Evolutionary conservation across 2,113 vertebrate genomes (phyloP), one percentile per base, ranked within the genome.

Genomic region (Lota lota): DNA sequence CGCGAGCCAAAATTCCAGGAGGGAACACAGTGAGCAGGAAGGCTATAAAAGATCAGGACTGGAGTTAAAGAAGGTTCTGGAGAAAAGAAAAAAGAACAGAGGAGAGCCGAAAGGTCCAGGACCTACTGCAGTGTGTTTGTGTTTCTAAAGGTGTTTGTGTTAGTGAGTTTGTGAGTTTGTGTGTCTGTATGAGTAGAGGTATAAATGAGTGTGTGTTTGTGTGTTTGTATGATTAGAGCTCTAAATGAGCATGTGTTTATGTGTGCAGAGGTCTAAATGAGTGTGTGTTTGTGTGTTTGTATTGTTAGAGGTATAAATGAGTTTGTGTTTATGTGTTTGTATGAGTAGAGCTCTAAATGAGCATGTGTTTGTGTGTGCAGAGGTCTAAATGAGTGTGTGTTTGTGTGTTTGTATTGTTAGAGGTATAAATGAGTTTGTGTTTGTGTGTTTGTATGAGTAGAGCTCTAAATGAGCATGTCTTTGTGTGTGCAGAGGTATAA

Each of bases 1-100:
- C 72, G 4, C 0, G 8, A 24, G 90, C 90, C 90, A 92, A 93
- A 81, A 93, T 91, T 92, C 90, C 89, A 88, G 81, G 83, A 85
- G 83, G 69, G 80, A 88, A 87, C 76, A 78, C 67, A 85, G 83
- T 65, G 74, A 87, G 78, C 16, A 16, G 63, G 58, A 22, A 40
- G 70, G 75, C 61, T 66, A 73, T 76, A 76, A 85, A 88, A 76
- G 69, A 22, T 71, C 20, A 60, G 57, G 68, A 61, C 54, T 64
- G 56, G 58, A 7, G 67, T 61, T 76, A 75, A 33, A 74, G 66
- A 64, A 59, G 24, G 57, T 28, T 72, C n/a, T 18, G 36, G 61
- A 66, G 63, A 61, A 62, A n/a, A 53, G 5, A 63, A 72, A 63
- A 53, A 70, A 81, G 61, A 70, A 81, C 70, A 74, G 56, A 61